These are phyloP conservation scores for Neotoma lepida DNA, from an alignment of 2,113 vertebrate species.

Conservation along the genomic window DNA sequence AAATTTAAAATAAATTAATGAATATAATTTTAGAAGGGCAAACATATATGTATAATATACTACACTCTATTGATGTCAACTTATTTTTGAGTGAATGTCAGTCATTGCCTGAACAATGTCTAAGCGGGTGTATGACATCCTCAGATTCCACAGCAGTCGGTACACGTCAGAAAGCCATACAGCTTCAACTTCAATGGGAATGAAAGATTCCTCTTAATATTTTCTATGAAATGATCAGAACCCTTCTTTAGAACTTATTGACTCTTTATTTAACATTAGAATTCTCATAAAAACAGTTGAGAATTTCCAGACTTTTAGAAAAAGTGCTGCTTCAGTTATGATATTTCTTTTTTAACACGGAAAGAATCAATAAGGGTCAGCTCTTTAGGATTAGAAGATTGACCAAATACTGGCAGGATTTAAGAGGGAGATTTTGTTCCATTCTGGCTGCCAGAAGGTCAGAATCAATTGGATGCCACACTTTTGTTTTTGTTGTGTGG, in stretches of 20 bases:
- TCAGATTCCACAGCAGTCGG: neutral
- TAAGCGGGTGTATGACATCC: neutral
- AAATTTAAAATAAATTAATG: slow-evolving; percentile 25
- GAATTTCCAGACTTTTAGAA: slow-evolving; percentile 61
- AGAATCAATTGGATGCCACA: slow-evolving; percentile 63
- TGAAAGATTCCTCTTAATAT: neutral
- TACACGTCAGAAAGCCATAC: neutral
- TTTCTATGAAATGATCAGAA: neutral
- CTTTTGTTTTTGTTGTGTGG: slow-evolving; percentile 70
- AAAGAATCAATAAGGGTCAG: slow-evolving; percentile 73
- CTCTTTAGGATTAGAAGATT: slow-evolving; percentile 72
- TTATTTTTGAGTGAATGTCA: neutral
- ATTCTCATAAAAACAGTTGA: slow-evolving; percentile 44
- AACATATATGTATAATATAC: neutral
- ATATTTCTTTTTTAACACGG: slow-evolving; percentile 71
- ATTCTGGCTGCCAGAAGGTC: slow-evolving; percentile 70
- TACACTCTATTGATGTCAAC: neutral
- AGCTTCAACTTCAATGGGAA: slow-evolving; percentile 50
- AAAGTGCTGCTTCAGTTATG: slow-evolving; percentile 58
- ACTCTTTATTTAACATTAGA: slow-evolving; percentile 55
- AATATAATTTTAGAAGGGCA: neutral
- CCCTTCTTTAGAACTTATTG: slow-evolving; percentile 22
- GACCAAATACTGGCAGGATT: slow-evolving; percentile 73
- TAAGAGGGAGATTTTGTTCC: slow-evolving; percentile 72
- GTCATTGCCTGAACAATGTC: neutral